Conservation (phyloP, 1,140 invertebrate genomes). For the Drosophila funebris region DNA sequence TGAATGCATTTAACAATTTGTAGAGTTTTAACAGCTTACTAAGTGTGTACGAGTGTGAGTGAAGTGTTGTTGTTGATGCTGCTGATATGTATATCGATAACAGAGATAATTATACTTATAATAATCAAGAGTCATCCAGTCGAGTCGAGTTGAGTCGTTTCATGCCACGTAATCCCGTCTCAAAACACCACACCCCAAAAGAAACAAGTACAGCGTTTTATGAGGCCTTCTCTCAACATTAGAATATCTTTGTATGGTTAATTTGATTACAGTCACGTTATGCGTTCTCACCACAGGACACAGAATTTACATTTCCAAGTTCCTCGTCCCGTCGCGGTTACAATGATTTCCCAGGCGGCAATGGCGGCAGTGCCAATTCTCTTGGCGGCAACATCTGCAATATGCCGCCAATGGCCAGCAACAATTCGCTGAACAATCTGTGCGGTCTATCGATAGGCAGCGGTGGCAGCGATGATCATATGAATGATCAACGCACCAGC, state of each 20-base stretch:
- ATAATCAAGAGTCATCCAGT: not conserved
- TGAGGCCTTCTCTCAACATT: slow-evolving; percentile 79
- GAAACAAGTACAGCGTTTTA: slow-evolving; percentile 42
- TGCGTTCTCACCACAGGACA: slow-evolving; percentile 84
- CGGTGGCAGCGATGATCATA: slow-evolving; percentile 67
- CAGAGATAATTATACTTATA: slow-evolving; percentile 1
- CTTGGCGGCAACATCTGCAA: slow-evolving; percentile 74
- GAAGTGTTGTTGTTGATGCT: slow-evolving; percentile 39
- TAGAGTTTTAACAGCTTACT: slow-evolving; percentile 18
- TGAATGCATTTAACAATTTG: slow-evolving; percentile 23
- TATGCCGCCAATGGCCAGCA: slow-evolving; percentile 76
- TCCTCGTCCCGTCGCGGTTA: slow-evolving; percentile 76
- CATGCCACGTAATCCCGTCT: too few species aligned
- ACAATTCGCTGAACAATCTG: slow-evolving; percentile 78
- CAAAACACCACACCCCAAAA: not conserved
- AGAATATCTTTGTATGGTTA: slow-evolving; percentile 79
- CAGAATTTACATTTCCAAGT: slow-evolving; percentile 83
- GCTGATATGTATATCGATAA: slow-evolving; percentile 30
- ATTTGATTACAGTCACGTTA: slow-evolving; percentile 83
- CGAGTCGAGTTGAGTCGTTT: too few species aligned
- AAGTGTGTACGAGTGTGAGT: not conserved
- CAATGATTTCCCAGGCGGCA: slow-evolving; percentile 75
- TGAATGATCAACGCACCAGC: slow-evolving; percentile 67
- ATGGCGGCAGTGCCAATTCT: slow-evolving; percentile 74
- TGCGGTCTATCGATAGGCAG: slow-evolving; percentile 69